These are phyloP conservation scores for Microctonus aethiopoides DNA, from an alignment of 2,888 invertebrate genomes.

Conservation along the genomic window DNA sequence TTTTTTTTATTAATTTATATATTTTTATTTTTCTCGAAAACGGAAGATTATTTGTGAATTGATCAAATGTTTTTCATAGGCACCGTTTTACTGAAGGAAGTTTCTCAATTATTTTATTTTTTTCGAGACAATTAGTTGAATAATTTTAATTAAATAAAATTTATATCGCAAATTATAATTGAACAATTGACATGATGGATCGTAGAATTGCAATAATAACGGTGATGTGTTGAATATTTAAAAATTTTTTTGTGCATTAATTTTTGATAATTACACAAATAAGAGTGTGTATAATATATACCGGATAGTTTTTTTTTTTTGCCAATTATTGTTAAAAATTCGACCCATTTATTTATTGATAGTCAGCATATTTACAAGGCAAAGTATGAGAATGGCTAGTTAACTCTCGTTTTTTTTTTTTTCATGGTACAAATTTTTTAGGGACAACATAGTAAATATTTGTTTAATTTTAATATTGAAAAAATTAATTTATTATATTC, in stretches of 20 bases:
- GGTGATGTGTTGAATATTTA: constrained; percentile 31
- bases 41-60: constrained; percentile 58
- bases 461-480: constrained; percentile 29
- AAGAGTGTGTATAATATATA: constrained; percentile 36
- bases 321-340: constrained; percentile 11
- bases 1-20: constrained; percentile 26
- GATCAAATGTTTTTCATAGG: constrained; percentile 40
- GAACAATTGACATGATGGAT: constrained; percentile 47
- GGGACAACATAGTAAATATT: constrained; percentile 35
- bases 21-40: constrained; percentile 41
- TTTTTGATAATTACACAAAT: constrained; percentile 39
- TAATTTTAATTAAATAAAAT: too few relatives aligned
- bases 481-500: constrained; percentile 30
- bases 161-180: constrained; percentile 20
- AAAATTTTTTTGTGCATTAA: constrained; percentile 43
- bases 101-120: not conserved
- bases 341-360: constrained; percentile 35
- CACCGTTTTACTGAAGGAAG: constrained; percentile 45
- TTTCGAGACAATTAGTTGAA: too few relatives aligned
- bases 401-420: constrained; percentile 6
- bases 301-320: constrained; percentile 31
- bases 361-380: constrained; percentile 46
- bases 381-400: constrained; percentile 36
- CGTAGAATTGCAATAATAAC: constrained; percentile 19
- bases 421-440: constrained; percentile 24